These are phyloP conservation scores for Delia radicum DNA, from an alignment of 1,140 invertebrate species.

Conservation along the genomic window DNA sequence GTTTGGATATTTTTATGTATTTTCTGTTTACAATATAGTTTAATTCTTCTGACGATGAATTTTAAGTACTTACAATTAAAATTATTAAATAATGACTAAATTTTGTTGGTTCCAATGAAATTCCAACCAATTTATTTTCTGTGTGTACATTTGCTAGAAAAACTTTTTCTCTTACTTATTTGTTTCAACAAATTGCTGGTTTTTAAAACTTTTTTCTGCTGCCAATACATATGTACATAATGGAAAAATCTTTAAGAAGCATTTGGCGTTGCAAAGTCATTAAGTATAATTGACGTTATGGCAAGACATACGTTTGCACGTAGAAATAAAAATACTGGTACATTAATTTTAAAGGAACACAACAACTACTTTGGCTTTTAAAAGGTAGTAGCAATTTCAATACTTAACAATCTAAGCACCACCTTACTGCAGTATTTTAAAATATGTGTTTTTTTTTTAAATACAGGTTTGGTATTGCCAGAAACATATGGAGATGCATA, in stretches of 20 bases:
- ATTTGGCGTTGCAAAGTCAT: conserved; percentile 1
- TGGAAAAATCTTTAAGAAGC: neutral
- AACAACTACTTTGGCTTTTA: no score
- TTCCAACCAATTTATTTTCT: no score
- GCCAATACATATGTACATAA: neutral
- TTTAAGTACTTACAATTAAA: no score
- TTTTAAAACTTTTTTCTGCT: neutral
- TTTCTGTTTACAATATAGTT: no score
- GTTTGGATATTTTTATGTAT: no score
- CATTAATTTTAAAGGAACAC: no score
- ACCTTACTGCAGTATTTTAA: neutral
- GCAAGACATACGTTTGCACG: neutral
- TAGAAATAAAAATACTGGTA: neutral
- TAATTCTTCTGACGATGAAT: no score
- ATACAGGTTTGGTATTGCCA: neutral
- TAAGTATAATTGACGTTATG: conserved; percentile 4
- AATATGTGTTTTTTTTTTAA: no score
- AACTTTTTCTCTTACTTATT: neutral
- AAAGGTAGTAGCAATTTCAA: neutral
- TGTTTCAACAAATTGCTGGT: neutral
- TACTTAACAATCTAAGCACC: neutral
- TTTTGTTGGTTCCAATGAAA: no score
- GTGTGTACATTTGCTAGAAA: no score
- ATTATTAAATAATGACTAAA: no score
- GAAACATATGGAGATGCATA: no score